Base-by-base conservation (phyloP, 30 jellyfish, hydroid and myxozoan species). In the Nemopilema nomurai region DNA sequence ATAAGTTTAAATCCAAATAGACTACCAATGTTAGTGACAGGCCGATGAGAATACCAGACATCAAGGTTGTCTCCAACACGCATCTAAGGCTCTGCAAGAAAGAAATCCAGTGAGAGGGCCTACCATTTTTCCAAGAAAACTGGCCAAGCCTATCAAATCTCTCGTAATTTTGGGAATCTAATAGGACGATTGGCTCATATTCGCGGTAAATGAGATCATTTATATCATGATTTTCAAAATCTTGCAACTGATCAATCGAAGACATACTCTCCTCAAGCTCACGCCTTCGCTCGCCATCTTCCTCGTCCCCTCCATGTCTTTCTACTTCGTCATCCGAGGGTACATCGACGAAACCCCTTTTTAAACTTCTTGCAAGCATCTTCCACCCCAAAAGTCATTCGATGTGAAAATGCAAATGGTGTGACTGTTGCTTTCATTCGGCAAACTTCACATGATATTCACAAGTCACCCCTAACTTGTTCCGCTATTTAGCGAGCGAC, bases 141-240 rank as follows among this genome's bases (percentile, higher is more conserved):
- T 74, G 86, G 72, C 93, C 93, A 20, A 84, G 83, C 75, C 83
- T 74, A 51, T 84, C 93, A 41, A 84, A 84, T 51, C 93, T 50
- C 41, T 74, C 86, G 68, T 84, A 84, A 18, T 84, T 74, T 18
- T 77, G 16, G 18, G 71, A 69, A 62, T 68, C 80, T 18, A 86
- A 6, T 18, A 84, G 83, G 29, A 73, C 22, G 0, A 84, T 28
- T 0, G 93, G 93, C 33, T 84, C 93, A 67, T 84, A 84, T 67
- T 84, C 87, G n/a, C 93, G 78, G 69, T 84, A 84, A 30, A 84
- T 32, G 69, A 84, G 51, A 74, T 84, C 93, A n/a, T 77, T 49
- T 32, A 29, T 63, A 52, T 74, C 87, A 24, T 51, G 77, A 27
- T 64, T 84, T 64, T 84, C 93, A 28, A 84, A 84, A 49, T 84